A percentile compares a stretch with the other conserved stretches of the same genome.
phyloP scores from a whole-genome alignment of 2,888 invertebrate genomes.

The Galerucella calmariensis region DNA sequence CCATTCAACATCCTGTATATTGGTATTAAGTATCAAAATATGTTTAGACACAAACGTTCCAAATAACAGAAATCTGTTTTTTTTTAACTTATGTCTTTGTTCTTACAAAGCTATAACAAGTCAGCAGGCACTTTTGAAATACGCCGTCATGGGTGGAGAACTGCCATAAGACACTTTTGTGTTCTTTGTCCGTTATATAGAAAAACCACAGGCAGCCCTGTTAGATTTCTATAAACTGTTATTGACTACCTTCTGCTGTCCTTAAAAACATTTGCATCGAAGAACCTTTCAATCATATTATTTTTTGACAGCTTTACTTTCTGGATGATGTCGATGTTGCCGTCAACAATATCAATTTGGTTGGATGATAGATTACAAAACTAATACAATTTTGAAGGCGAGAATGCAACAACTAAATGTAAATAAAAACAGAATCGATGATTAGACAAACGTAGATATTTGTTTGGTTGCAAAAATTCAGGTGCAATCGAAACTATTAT shows the following conservation, averaged over 20 bases:
- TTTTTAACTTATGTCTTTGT: constrained; percentile 7
- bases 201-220: constrained; percentile 45
- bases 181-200: constrained; percentile 37
- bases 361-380: neutral
- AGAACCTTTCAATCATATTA: constrained; percentile 50
- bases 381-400: neutral
- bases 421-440: neutral
- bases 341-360: neutral
- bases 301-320: constrained; percentile 32
- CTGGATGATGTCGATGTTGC: neutral
- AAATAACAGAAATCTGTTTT: constrained; percentile 1
- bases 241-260: constrained; percentile 45
- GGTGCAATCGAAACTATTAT: too few relatives aligned
- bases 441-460: too few relatives aligned
- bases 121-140: constrained; percentile 44
- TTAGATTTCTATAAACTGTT: constrained; percentile 51
- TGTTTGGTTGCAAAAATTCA: too few relatives aligned
- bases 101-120: constrained; percentile 44
- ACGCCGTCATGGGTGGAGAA: constrained; percentile 42
- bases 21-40: neutral
- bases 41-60: constrained; percentile 1
- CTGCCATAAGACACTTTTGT: constrained; percentile 41
- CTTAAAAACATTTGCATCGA: constrained; percentile 46
- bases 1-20: neutral
- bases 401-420: neutral